Base-by-base conservation (phyloP, 53 echinoderm and acorn worm species). In the Paracentrotus lividus region DNA sequence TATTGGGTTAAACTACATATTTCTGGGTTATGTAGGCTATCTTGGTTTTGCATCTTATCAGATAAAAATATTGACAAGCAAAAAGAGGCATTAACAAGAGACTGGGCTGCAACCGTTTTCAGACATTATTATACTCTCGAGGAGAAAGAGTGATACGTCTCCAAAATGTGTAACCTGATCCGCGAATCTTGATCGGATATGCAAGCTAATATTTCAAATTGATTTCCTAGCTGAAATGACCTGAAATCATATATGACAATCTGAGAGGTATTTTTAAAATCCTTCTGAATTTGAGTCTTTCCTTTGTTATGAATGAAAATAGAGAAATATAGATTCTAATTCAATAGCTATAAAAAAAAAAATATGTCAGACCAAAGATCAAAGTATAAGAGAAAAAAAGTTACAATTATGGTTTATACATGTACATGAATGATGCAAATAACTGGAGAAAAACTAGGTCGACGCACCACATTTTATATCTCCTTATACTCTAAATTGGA, bases 11-110 rank as follows among this genome's bases (percentile, higher is more conserved):
- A 56, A 20, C 38, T 45, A 86, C 54, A 86, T 42, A 14, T 89
- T 89, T 89, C 89, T 89, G 38, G 89, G 89, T 64, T 89, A 89
- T 89, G 32, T 64, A 89, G 89, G 89, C 18, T 89, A 89, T 89
- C 89, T 64, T 3, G 36, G 42, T 43, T 42, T 61, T 27, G 23
- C 33, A 89, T 89, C 89, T 89, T 40, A 89, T 89, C 89, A 89
- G 89, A 89, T 89, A 42, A 89, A 55, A 81, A 81, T 81, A 81
- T 81, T 81, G 81, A 81, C 81, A 81, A 56, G 55, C 18, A 23
- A 16, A 34, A 54, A 86, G 86, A 86, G 14, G 81, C 72, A 81
- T 81, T 45, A 81, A 81, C 81, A 81, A 49, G 49, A 47, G 81
- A 45, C 81, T 81, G 26, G 14, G 81, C 47, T 81, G 81, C 10